Evolutionary conservation across 2,888 invertebrate genomes (phyloP).

Genomic region (Zeuzera pyrina): DNA sequence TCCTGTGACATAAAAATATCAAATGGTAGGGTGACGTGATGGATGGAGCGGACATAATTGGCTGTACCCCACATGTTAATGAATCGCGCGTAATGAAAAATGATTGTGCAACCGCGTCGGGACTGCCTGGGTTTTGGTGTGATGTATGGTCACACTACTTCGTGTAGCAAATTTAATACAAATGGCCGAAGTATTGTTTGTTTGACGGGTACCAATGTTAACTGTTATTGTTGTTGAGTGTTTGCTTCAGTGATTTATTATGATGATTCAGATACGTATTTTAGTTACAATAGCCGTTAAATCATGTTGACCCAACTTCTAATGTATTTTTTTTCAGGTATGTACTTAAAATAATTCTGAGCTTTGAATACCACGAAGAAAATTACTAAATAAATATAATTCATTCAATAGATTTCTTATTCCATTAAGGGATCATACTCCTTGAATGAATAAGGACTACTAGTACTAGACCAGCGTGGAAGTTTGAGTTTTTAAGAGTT

Average conservation of each 20-base stretch:
- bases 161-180: constrained; percentile 33
- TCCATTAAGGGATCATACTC: no score
- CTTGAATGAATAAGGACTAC: no score
- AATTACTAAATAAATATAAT: no score
- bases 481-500: no score
- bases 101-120: constrained; percentile 34
- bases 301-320: no score
- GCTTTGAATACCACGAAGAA: no score
- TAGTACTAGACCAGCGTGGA: no score
- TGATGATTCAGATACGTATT: neutral
- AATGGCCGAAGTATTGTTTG: constrained; percentile 31
- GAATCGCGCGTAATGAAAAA: constrained; percentile 69
- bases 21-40: constrained; percentile 57
- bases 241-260: neutral
- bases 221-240: neutral
- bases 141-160: constrained; percentile 47
- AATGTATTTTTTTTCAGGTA: no score
- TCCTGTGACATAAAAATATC: constrained; percentile 40
- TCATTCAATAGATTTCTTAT: no score
- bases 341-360: no score
- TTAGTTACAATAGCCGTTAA: no score
- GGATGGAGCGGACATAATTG: constrained; percentile 63
- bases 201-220: neutral
- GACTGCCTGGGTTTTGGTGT: constrained; percentile 10
- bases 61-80: constrained; percentile 59